These are phyloP conservation scores for Ictalurus punctatus DNA, from an alignment of 2,113 vertebrate species.

Conservation along the genomic window DNA sequence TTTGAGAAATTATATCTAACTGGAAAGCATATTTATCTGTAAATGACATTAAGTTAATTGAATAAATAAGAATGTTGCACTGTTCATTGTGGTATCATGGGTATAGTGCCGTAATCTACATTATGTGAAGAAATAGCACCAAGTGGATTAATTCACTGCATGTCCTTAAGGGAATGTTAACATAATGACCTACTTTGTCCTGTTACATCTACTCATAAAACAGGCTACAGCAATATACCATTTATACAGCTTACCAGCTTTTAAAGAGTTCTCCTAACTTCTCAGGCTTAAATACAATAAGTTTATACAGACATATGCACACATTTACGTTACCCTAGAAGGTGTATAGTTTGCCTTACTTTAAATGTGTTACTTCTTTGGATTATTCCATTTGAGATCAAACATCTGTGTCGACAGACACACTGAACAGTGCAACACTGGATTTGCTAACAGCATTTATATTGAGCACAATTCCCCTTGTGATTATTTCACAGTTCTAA, in stretches of 20 bases:
- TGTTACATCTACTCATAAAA: slow-evolving; percentile 37
- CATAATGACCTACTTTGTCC: slow-evolving; percentile 14
- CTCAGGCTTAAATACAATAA: slow-evolving; percentile 1
- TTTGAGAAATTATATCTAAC: not conserved
- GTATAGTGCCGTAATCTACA: not conserved
- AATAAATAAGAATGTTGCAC: slow-evolving; percentile 51
- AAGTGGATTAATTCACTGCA: slow-evolving; percentile 18
- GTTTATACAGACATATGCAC: slow-evolving; percentile 31
- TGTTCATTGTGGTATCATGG: slow-evolving; percentile 27
- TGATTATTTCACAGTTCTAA: slow-evolving; percentile 32
- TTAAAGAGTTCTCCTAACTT: not conserved
- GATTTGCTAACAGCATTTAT: slow-evolving; percentile 33
- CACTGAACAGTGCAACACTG: slow-evolving; percentile 37
- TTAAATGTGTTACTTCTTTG: slow-evolving; percentile 63
- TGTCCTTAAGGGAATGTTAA: slow-evolving; percentile 14
- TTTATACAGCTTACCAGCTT: slow-evolving; percentile 4
- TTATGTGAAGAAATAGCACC: slow-evolving; percentile 32
- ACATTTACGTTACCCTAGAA: slow-evolving; percentile 19
- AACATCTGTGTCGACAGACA: slow-evolving; percentile 22
- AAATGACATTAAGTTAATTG: slow-evolving; percentile 34
- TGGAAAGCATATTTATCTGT: slow-evolving; percentile 11
- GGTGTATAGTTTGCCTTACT: slow-evolving; percentile 40
- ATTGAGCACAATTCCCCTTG: slow-evolving; percentile 13
- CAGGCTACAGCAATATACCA: slow-evolving; percentile 16
- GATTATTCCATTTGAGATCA: slow-evolving; percentile 44